Evolutionary conservation across 1,140 invertebrate genomes (phyloP), one percentile per base, ranked within the genome.

Genomic region (Bombus pascuorum): DNA sequence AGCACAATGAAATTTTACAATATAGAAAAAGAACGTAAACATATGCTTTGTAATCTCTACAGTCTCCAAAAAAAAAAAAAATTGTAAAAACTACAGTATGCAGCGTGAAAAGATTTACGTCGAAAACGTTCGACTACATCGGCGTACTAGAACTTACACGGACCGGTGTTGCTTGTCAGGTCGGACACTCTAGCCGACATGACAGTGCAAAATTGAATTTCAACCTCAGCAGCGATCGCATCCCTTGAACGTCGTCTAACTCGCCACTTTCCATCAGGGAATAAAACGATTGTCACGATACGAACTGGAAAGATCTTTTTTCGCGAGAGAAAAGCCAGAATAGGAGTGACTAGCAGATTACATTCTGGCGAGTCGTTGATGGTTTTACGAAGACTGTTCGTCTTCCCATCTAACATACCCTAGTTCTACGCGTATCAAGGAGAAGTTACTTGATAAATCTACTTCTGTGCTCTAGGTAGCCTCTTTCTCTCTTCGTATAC

Each of bases 381-480:
- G 42, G 74, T 68, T 81, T 82, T 75, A 65, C 79, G 71, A 13
- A 47, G 47, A 59, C 75, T 6, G 59, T 53, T 53, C 84, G 37
- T 44, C 42, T 34, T 59, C 71, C 85, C 34, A 47, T 53, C 72
- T 32, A 37, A 62, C 59, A 34, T 53, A 53, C 59, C n/a, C n/a
- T 25, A 53, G 66, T 44, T 39, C 42, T 42, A 32, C 53, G 59
- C 34, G 57, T 66, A 57, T 66, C 74, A 78, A 42, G 66, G 28
- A 75, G 65, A 34, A 66, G 57, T 62, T 44, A 15, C 62, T 62
- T 82, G 86, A 82, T 82, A 88, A 86, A 88, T 82, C 66, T 66
- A 81, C 70, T 86, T 73, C 34, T 37, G 32, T 47, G 34, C 3
- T 66, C 42, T 65, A 32, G 65, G 32, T 66, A 66, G 13, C n/a